Base-by-base conservation (phyloP, 2,797 vertebrate species). In the Pseudomugil tenellus region DNA sequence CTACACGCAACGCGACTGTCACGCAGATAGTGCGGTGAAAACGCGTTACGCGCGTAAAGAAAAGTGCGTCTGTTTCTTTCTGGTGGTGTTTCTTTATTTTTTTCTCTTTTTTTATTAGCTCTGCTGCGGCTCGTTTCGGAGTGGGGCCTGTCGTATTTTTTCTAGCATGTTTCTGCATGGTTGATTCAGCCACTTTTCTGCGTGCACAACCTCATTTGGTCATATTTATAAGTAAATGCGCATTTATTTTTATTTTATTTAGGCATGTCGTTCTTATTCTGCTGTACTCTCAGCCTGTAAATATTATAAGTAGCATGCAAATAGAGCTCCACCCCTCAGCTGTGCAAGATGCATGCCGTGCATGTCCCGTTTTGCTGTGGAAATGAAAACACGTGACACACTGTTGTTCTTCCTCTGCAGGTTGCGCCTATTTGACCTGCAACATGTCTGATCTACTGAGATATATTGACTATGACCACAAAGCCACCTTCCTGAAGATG, bases 401-500 rank as follows among this genome's bases (percentile, higher is more conserved):
- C 11, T 26, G 1, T 16, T 72, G 13, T 60, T 17, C 53, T 23
- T 14, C 6, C 29, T 60, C 58, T 54, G 0, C 83, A 92, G 91
- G 87, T 87, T 85, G 83, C 71, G 73, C 73, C 76, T 67, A 31
- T 79, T 77, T 74, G 69, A 90, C 77, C 76, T 55, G 85, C 89
- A 95, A 93, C 93, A 98, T 98, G 97, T 97, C 96, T 92, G 97
- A 98, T 93, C 96, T 96, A 85, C 92, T 98, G 90, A 97, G 97
- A 82, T 98, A 98, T 63, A 96, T 97, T 94, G 97, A 98, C 69
- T 96, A 98, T 34, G 96, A 97, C 92, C 97, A 98, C 92, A 97
- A 97, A 94, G 97, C 96, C 80, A 95, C 96, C 70, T 98, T 98
- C 81, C 92, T 98, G 92, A 98, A 97, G 94, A 97, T 97, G 71